A percentile compares a stretch with the other conserved stretches of the same genome.
Evolutionary conservation across 2,113 vertebrate genomes (phyloP).

Genomic region (Natator depressus): DNA sequence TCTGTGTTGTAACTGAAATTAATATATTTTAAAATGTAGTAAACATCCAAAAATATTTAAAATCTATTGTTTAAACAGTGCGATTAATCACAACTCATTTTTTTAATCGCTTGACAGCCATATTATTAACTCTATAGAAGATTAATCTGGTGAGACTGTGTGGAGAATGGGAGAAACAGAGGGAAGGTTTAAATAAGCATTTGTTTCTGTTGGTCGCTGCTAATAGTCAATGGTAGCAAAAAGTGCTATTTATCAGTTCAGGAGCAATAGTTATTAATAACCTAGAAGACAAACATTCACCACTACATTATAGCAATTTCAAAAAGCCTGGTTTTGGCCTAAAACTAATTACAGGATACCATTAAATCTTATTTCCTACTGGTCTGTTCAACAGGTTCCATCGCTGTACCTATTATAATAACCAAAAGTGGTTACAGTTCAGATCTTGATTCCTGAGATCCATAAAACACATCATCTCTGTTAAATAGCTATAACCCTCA

Average conservation of each 20-base stretch:
- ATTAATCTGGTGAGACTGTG: not conserved
- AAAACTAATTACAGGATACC: not conserved
- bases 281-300: not conserved
- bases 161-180: not conserved
- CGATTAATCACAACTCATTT: too few relatives aligned
- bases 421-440: not conserved
- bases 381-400: not conserved
- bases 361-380: not conserved
- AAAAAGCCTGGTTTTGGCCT: not conserved
- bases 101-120: too few relatives aligned
- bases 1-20: too few relatives aligned
- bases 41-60: too few relatives aligned
- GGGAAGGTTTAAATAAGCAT: not conserved
- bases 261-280: slow-evolving; percentile 36
- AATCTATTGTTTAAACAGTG: too few relatives aligned
- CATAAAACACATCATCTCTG: not conserved
- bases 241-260: not conserved
- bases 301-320: not conserved
- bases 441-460: not conserved
- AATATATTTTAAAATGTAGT: too few relatives aligned
- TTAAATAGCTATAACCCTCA: slow-evolving; percentile 3
- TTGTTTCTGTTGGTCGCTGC: not conserved
- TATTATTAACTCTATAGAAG: not conserved
- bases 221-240: slow-evolving; percentile 40
- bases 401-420: not conserved